Conservation (phyloP, 1,140 invertebrate species). For the Sesamia nonagrioides region DNA sequence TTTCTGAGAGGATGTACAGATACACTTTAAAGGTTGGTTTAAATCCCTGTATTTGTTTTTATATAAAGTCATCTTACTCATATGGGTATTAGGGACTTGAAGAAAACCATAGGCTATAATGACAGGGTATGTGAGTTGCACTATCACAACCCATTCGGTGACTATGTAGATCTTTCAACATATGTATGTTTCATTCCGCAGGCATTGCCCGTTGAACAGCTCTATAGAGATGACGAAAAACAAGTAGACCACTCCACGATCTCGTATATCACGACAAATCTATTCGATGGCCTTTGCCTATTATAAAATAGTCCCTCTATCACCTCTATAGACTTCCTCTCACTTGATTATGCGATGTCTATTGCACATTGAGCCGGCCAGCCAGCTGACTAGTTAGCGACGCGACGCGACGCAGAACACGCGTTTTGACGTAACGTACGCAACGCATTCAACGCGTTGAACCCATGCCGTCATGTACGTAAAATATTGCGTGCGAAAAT, state of each 20-base stretch:
- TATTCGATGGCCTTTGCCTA: constrained; percentile 20
- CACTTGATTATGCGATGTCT: constrained; percentile 74
- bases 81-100: too few species aligned
- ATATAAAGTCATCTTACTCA: too few species aligned
- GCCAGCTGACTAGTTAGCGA: constrained; percentile 68
- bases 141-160: too few species aligned
- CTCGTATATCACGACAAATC: constrained; percentile 33
- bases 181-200: too few species aligned
- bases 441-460: neutral
- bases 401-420: constrained; percentile 52
- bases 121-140: too few species aligned
- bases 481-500: constrained; percentile 28
- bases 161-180: too few species aligned
- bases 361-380: constrained; percentile 69
- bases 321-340: constrained; percentile 73
- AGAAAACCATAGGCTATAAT: too few species aligned
- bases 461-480: constrained; percentile 14
- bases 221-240: constrained; percentile 13
- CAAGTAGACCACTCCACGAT: neutral
- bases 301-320: constrained; percentile 38
- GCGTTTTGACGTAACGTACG: constrained; percentile 33
- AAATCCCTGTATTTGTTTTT: too few species aligned
- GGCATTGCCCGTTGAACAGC: neutral
- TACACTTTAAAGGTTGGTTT: too few species aligned
- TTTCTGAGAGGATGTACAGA: too few species aligned